Evolutionary conservation across 2,888 invertebrate species (phyloP).

Genomic region (Muscina levida): DNA sequence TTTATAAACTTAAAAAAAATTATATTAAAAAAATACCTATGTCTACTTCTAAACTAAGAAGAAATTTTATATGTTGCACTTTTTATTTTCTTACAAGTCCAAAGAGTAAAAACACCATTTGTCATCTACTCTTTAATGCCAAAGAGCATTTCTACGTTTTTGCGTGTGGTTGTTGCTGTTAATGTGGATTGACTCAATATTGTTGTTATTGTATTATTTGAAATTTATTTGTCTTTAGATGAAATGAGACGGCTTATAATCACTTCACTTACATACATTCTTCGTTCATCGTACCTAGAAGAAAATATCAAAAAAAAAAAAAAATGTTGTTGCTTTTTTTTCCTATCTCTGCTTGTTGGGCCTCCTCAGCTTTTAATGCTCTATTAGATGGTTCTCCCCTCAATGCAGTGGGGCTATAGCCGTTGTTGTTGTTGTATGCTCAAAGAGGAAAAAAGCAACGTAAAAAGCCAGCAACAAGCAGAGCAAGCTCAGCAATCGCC

Average conservation of each 20-base stretch:
- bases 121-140: not conserved
- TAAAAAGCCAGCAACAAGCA: constrained; percentile 36
- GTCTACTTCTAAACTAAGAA: not conserved
- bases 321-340: too few species aligned
- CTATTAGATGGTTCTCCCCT: constrained; percentile 15
- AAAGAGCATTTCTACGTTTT: constrained; percentile 21
- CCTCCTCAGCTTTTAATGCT: constrained; percentile 5
- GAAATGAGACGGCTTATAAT: constrained; percentile 79
- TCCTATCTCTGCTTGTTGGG: constrained; percentile 39
- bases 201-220: constrained; percentile 70
- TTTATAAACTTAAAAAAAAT: constrained; percentile 2
- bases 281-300: not conserved
- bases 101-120: not conserved
- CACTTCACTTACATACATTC: constrained; percentile 54
- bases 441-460: too few species aligned
- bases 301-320: not conserved
- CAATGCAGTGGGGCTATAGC: not conserved
- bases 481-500: constrained; percentile 14
- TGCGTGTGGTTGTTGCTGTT: too few species aligned
- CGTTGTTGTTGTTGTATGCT: not conserved
- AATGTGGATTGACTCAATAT: constrained; percentile 31
- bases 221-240: constrained; percentile 79
- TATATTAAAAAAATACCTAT: constrained; percentile 4
- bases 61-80: too few species aligned
- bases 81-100: not conserved